Conservation (phyloP, 2,797 vertebrate genomes). For the Phataginus tricuspis region DNA sequence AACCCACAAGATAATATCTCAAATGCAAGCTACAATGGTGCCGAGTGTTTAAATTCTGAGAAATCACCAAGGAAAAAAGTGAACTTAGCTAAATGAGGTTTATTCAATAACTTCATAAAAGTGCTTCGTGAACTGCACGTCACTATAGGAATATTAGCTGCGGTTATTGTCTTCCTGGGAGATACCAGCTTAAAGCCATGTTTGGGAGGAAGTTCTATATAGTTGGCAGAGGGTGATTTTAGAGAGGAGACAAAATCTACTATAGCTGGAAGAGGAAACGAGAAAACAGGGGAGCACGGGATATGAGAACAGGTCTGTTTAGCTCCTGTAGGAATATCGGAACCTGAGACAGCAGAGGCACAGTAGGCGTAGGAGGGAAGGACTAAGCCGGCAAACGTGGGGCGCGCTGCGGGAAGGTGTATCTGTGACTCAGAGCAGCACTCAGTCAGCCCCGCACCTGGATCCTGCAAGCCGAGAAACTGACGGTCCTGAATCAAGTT, state of each 20-base stretch:
- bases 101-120: not conserved
- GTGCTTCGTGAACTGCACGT: not conserved
- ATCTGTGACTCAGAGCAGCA: not conserved
- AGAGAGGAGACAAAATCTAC: not conserved
- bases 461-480: not conserved
- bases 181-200: not conserved
- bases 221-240: not conserved
- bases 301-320: not conserved
- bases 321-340: not conserved
- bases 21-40: not conserved
- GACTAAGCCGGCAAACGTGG: not conserved
- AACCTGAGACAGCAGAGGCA: not conserved
- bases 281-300: not conserved
- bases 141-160: not conserved
- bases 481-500: not conserved
- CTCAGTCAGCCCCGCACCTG: not conserved
- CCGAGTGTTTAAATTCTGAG: not conserved
- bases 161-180: not conserved
- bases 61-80: not conserved
- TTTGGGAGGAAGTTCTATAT: not conserved
- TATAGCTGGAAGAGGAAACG: not conserved
- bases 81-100: not conserved
- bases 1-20: not conserved
- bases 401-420: accelerated
- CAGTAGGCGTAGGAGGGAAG: not conserved